A percentile compares a stretch with the other conserved stretches of the same genome.
These are phyloP conservation scores for Alviniconcha marisindica DNA, from an alignment of 1,140 invertebrate genomes.

Conservation along the genomic window DNA sequence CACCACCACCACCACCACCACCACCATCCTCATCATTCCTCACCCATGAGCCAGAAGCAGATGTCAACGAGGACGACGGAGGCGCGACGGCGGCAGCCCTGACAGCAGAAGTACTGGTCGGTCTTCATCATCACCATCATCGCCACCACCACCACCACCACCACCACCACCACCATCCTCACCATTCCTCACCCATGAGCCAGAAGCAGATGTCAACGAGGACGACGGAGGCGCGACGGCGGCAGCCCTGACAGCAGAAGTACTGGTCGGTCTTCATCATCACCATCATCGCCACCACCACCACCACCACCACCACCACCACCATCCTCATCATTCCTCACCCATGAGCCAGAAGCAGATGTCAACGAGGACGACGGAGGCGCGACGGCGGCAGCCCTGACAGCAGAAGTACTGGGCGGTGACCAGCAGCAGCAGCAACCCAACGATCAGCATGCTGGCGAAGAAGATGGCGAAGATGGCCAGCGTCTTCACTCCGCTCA, in stretches of 20 bases:
- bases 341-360: slow-evolving; percentile 6
- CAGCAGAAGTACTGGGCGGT: background rate
- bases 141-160: background rate
- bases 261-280: too few relatives aligned
- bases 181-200: slow-evolving; percentile 9
- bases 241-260: background rate
- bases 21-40: too few relatives aligned
- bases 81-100: background rate
- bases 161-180: too few relatives aligned
- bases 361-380: background rate
- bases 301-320: too few relatives aligned
- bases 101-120: background rate
- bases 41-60: slow-evolving; percentile 1
- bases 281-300: too few relatives aligned
- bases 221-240: background rate
- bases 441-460: background rate
- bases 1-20: too few relatives aligned
- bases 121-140: background rate
- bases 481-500: background rate
- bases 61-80: background rate
- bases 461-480: slow-evolving; percentile 11
- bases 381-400: background rate
- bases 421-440: background rate
- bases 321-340: background rate
- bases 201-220: background rate